Percentiles rank a stretch among this genome's conserved stretches.
Conservation (phyloP, 2,888 invertebrate species). For the Melipona bicolor region DNA sequence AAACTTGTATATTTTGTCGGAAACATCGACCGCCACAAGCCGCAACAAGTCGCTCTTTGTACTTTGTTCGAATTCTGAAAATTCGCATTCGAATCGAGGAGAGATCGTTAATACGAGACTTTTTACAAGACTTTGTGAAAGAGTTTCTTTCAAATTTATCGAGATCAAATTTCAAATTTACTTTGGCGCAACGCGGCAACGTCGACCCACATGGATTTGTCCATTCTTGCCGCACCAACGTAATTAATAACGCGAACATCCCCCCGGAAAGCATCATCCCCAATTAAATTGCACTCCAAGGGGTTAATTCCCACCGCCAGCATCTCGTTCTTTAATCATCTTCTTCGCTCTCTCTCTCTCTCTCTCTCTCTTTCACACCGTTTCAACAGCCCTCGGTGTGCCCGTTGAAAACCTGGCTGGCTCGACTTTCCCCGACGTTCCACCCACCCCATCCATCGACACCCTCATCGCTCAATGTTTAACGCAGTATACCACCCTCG, state of each 20-base stretch:
- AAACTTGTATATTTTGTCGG: neutral
- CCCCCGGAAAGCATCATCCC: too few species aligned
- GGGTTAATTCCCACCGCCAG: neutral
- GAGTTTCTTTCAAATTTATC: too few species aligned
- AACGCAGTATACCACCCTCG: constrained; percentile 6
- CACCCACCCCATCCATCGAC: neutral
- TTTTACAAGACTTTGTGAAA: neutral
- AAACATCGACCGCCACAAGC: too few species aligned
- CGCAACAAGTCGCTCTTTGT: too few species aligned
- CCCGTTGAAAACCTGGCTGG: neutral
- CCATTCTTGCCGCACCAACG: neutral
- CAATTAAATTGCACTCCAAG: neutral
- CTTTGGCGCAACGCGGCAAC: neutral
- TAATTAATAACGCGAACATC: neutral
- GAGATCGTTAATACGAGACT: too few species aligned
- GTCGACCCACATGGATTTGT: neutral
- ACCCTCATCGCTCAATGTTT: constrained; percentile 33
- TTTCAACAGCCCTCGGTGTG: neutral
- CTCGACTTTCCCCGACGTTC: neutral
- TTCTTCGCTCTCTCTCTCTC: neutral
- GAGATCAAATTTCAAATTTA: too few species aligned
- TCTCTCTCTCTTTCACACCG: neutral
- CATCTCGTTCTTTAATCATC: neutral
- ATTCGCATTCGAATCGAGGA: too few species aligned
- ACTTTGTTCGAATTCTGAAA: too few species aligned